Evolutionary conservation across 2,888 invertebrate genomes (phyloP), one percentile per base, ranked within the genome.

Genomic region (Cephus sareptanus): DNA sequence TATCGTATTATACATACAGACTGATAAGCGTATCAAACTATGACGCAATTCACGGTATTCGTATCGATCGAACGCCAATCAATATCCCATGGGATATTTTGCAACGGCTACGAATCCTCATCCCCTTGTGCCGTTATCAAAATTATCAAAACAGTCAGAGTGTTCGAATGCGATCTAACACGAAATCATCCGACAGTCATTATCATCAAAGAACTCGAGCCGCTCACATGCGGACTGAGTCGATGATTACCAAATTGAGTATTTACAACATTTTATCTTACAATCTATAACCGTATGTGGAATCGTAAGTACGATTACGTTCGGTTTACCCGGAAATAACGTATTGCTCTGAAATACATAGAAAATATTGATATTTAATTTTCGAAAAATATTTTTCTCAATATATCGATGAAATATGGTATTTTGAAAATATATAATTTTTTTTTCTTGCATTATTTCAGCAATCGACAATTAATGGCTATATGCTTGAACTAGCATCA

Each of bases 161-260:
- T 87, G 87, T 84, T 80, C 81, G 84, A 76, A 75, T 76, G 83
- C 83, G 88, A 84, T 89, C 87, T 88, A 88, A 88, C 88, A 89
- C 85, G 85, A 87, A 87, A 85, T 86, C 85, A 84, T 77, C 83
- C 82, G 88, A 88, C 87, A 88, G 75, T 83, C 79, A 83, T 85
- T 88, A 89, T 89, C 89, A 85, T 89, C 89, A 89, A 89, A 89
- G 88, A 82, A 84, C 83, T 84, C 84, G 80, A 83, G 85, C 88
- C 87, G 88, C 56, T 9, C 56, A 23, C 23, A 9, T 2, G 40
- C 23, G 56, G 15, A 15, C 40, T 4, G 4, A 13, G 2, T 9
- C 23, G 56, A 56, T 23, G 23, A 56, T 56, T 56, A 23, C 23
- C 56, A 56, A 56, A 56, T 56, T 15, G 56, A 56, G 23, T 56